These are phyloP conservation scores for cat (Felis catus) DNA, from an alignment of 2,113 vertebrate species.

Conservation along the genomic window DNA sequence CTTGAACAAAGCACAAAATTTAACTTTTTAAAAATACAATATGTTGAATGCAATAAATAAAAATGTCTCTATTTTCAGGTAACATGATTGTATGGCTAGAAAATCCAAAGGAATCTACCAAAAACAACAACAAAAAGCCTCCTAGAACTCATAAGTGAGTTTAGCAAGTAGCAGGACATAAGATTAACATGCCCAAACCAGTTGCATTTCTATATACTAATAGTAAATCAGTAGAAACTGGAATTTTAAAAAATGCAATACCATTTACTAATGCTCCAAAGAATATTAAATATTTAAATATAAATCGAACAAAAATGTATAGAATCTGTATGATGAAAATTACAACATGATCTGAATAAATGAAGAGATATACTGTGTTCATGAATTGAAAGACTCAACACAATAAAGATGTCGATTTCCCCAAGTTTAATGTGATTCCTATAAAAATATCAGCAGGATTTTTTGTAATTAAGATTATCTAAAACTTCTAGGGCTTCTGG, in stretches of 20 bases:
- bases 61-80: constrained; percentile 21
- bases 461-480: background rate
- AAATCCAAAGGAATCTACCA: background rate
- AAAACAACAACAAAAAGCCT: background rate
- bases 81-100: background rate
- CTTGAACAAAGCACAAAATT: background rate
- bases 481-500: background rate
- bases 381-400: background rate
- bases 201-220: background rate
- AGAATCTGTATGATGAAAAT: background rate
- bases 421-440: background rate
- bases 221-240: background rate
- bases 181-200: background rate
- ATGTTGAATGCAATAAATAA: background rate
- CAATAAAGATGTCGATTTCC: background rate
- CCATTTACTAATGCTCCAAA: background rate
- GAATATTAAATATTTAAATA: background rate
- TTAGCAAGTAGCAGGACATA: background rate
- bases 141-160: background rate
- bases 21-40: background rate
- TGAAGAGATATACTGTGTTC: background rate
- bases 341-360: background rate
- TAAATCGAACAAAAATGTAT: constrained; percentile 46
- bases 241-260: background rate
- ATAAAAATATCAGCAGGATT: background rate